Base-by-base conservation (phyloP, 2,888 invertebrate species). In the Rhagonycha lutea region DNA sequence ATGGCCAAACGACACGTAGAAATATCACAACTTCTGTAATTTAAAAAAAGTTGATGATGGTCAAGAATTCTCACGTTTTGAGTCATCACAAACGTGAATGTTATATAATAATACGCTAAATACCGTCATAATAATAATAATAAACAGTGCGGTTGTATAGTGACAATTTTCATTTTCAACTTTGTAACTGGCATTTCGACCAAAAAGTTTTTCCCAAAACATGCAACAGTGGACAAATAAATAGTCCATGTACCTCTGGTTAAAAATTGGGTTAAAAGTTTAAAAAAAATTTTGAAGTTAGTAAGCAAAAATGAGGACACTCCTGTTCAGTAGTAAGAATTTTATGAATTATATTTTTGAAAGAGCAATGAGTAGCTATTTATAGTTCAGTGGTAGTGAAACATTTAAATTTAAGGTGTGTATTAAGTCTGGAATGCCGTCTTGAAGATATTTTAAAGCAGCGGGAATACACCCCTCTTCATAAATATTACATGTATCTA, bases 401-500 rank as follows among this genome's bases (percentile, higher is more conserved):
- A 47, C 47, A 47, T 47, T 47, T 47, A 47, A 47, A 47, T 47
- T 47, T 47, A 47, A 47, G 47, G 47, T 47, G 47, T 47, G 47
- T 47, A 47, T 47, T 47, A 47, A 47, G n/a, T 47, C 47, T 47
- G 47, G 47, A 47, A 47, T 47, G 47, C 23, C 18, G 67, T 68
- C 68, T 47, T 47, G 63, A 65, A 74, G n/a, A 68, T 60, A 71
- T 29, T 60, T 60, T 60, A 68, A 47, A 47, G 47, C 47, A 47
- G 47, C 47, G 47, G 18, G 61, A 62, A 26, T 61, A 68, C 61
- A 28, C 65, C 65, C 63, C 68, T 47, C 29, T 68, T 69, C 32
- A 70, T 23, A 29, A 62, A 61, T n/a, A 68, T 74, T 61, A 74
- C 68, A 70, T 70, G 70, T 67, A 74, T 26, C 68, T 67, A 24